These are phyloP conservation scores for Drosophila tristis DNA, from an alignment of 1,140 invertebrate genomes.

Conservation along the genomic window DNA sequence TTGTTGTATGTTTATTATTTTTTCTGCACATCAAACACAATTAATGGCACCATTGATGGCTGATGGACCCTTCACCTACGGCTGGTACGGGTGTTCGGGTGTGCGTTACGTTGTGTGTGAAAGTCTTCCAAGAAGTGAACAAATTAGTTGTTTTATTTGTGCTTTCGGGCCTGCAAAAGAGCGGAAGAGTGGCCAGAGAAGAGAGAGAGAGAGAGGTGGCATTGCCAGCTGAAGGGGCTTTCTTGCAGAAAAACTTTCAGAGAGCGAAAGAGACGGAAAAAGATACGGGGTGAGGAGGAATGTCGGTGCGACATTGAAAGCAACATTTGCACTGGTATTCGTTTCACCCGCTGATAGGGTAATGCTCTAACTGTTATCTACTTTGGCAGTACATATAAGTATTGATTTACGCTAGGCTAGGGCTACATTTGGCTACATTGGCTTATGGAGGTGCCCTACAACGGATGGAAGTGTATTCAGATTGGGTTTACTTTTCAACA, in stretches of 20 bases:
- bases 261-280: conserved; percentile 16
- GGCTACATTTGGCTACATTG: conserved; percentile 16
- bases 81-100: conserved; percentile 1
- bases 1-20: conserved; percentile 41
- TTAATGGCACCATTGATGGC: conserved; percentile 44
- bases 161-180: conserved; percentile 10
- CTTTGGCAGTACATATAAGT: conserved; percentile 5
- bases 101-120: conserved; percentile 37
- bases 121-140: conserved; percentile 55
- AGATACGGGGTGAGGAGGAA: conserved; percentile 9
- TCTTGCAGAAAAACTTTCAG: conserved; percentile 33
- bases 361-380: conserved; percentile 66
- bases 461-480: not conserved
- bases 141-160: conserved; percentile 19
- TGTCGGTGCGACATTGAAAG: conserved; percentile 60
- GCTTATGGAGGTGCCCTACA: conserved; percentile 21
- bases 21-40: conserved; percentile 55
- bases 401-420: conserved; percentile 50
- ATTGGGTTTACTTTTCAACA: not conserved
- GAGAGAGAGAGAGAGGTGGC: conserved; percentile 5
- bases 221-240: conserved; percentile 36
- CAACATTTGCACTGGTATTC: conserved; percentile 23
- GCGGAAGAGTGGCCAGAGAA: conserved; percentile 1
- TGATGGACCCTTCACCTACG: conserved; percentile 19
- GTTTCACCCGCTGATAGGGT: conserved; percentile 56